Evolutionary conservation across 2,797 vertebrate genomes (phyloP), one percentile per base, ranked within the genome.

Genomic region (Cossypha polioptera): DNA sequence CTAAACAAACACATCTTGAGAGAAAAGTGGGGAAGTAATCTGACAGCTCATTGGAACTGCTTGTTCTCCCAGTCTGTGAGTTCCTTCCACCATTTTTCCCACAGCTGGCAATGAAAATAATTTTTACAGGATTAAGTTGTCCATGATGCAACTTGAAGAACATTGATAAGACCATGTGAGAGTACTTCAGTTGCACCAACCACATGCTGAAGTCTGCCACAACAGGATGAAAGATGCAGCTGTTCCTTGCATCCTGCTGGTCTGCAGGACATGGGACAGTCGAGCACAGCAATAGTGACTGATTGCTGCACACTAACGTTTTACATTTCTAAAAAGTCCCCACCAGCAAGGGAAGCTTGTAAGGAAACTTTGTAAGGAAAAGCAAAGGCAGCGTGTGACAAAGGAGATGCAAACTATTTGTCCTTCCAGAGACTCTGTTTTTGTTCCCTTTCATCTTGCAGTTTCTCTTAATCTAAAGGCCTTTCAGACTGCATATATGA

Each of bases 381-480:
- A 91, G 42, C 1, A 10, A 92, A 88, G 54, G 50, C 67, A 81
- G 53, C 0, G 0, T 50, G 28, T 50, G 59, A 90, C 71, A 88
- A 90, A 86, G 36, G 57, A 82, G 25, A 53, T 33, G 50, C 24
- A 74, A 92, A 87, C 24, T 59, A 22, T 76, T 86, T 90, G 74
- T 92, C 74, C 74, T 93, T 73, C 35, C 0, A 0, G 63, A 90
- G n/a, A 71, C 42, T 88, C 51, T 63, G 76, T 11, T 62, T 91
- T 92, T 88, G 47, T 66, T 94, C 40, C 36, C 66, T 93, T 96
- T 93, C 58, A 33, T 84, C 69, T 55, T 62, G 45, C 8, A 75
- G 40, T 48, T 84, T 88, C 88, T 73, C 66, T 87, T 87, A 88
- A 63, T 78, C 86, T 84, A 80, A 86, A 93, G 55, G 45, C 40